Percentiles rank a stretch among this genome's conserved stretches.
Evolutionary conservation across 2,888 invertebrate genomes (phyloP).

Genomic region (Ecliptopera silaceata): DNA sequence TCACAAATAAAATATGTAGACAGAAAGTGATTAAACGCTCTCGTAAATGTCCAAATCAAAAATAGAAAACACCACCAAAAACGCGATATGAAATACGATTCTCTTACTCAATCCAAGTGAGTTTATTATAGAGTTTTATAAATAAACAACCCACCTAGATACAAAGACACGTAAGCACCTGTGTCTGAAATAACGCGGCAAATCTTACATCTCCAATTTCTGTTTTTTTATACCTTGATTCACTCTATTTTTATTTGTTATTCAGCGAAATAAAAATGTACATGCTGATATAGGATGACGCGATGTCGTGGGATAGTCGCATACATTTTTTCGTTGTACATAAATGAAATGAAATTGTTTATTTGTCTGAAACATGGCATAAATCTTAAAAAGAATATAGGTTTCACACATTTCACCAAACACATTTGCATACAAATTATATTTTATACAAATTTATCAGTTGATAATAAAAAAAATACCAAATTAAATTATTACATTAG

Average conservation of each 20-base stretch:
- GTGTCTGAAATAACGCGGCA: slow-evolving; percentile 61
- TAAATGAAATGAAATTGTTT: too few relatives aligned
- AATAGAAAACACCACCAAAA: slow-evolving; percentile 15
- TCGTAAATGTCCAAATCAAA: background rate
- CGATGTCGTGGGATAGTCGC: too few relatives aligned
- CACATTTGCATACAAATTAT: too few relatives aligned
- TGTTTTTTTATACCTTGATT: background rate
- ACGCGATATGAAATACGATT: slow-evolving; percentile 57
- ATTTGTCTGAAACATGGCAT: too few relatives aligned
- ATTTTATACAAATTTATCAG: too few relatives aligned
- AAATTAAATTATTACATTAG: too few relatives aligned
- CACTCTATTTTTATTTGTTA: background rate
- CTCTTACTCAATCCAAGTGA: slow-evolving; percentile 54
- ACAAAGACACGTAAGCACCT: slow-evolving; percentile 54
- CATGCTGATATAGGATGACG: too few relatives aligned
- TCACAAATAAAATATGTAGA: background rate
- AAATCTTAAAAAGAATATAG: too few relatives aligned
- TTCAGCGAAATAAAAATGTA: too few relatives aligned
- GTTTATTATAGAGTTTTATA: slow-evolving; percentile 68
- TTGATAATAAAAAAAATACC: too few relatives aligned
- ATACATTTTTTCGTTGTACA: too few relatives aligned
- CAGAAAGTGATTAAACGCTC: background rate
- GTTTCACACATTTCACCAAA: too few relatives aligned
- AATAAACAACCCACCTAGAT: slow-evolving; percentile 65
- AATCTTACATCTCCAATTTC: slow-evolving; percentile 47